Evolutionary conservation across 1,140 invertebrate species (phyloP).

Genomic region (Sinella curviseta): DNA sequence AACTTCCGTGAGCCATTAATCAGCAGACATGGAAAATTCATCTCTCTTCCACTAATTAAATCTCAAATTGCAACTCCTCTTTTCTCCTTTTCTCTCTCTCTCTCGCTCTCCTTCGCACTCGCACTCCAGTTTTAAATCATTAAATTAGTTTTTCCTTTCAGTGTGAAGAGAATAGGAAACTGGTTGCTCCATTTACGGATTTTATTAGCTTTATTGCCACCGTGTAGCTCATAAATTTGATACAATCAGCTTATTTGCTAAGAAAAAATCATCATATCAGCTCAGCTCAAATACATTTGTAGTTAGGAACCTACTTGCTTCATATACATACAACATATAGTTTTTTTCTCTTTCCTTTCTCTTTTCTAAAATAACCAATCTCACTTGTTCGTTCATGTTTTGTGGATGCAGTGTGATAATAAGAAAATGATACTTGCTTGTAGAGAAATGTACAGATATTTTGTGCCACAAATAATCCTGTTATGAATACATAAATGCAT

Average conservation of each 20-base stretch:
- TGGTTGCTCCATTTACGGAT: constrained; percentile 26
- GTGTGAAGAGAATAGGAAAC: not conserved
- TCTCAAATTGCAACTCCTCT: constrained; percentile 27
- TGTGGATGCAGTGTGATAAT: not conserved
- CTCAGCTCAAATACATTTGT: not conserved
- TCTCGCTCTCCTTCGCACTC: not conserved
- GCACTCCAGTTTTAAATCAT: constrained; percentile 25
- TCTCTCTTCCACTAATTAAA: constrained; percentile 26
- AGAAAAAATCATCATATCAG: not conserved
- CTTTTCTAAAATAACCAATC: no score
- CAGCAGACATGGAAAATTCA: constrained; percentile 26
- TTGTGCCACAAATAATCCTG: not conserved
- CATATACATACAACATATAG: not conserved
- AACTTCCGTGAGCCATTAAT: constrained; percentile 26
- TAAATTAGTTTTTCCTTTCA: constrained; percentile 17
- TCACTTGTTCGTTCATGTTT: not conserved
- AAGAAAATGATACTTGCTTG: not conserved
- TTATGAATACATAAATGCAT: not conserved
- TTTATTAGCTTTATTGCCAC: constrained; percentile 26
- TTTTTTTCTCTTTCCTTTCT: not conserved
- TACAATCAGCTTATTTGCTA: constrained; percentile 21
- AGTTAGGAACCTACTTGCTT: not conserved
- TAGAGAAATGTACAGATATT: no score
- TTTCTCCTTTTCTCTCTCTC: no score
- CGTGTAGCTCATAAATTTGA: constrained; percentile 21